These are phyloP conservation scores for Erynnis tages DNA, from an alignment of 2,888 invertebrate species.

Conservation along the genomic window DNA sequence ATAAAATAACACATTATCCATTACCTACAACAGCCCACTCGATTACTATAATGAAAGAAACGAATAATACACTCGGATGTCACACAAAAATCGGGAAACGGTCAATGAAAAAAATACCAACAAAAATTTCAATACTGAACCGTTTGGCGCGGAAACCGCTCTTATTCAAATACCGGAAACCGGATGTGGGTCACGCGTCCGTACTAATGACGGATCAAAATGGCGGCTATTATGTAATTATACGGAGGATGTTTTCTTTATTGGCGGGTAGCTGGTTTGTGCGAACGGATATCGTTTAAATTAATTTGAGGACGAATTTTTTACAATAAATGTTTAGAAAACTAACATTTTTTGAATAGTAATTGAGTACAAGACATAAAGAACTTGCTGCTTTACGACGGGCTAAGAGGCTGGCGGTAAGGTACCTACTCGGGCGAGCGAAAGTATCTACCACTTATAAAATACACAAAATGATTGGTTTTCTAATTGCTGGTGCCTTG, in stretches of 20 bases:
- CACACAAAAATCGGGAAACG: constrained; percentile 43
- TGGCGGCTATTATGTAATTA: constrained; percentile 41
- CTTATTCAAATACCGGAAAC: constrained; percentile 59
- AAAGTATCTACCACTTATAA: too few species aligned
- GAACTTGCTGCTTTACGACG: too few species aligned
- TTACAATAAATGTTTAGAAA: too few species aligned
- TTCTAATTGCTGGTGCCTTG: too few species aligned
- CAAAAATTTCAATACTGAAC: constrained; percentile 36
- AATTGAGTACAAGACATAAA: too few species aligned
- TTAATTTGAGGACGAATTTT: constrained; percentile 4
- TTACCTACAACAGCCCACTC: not conserved
- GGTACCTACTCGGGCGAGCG: too few species aligned
- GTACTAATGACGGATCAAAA: constrained; percentile 51
- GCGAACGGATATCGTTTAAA: not conserved
- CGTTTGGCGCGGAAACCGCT: constrained; percentile 47
- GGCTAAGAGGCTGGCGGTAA: too few species aligned
- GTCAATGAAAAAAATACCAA: constrained; percentile 21
- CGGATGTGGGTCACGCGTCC: constrained; percentile 62
- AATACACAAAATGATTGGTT: too few species aligned
- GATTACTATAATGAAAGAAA: constrained; percentile 10
- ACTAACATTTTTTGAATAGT: too few species aligned
- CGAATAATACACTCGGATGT: constrained; percentile 36
- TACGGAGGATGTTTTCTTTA: constrained; percentile 37
- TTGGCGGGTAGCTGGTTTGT: constrained; percentile 14
- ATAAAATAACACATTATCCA: too few species aligned